Conservation (phyloP, 2,113 vertebrate genomes). For the Heliornis fulica region DNA sequence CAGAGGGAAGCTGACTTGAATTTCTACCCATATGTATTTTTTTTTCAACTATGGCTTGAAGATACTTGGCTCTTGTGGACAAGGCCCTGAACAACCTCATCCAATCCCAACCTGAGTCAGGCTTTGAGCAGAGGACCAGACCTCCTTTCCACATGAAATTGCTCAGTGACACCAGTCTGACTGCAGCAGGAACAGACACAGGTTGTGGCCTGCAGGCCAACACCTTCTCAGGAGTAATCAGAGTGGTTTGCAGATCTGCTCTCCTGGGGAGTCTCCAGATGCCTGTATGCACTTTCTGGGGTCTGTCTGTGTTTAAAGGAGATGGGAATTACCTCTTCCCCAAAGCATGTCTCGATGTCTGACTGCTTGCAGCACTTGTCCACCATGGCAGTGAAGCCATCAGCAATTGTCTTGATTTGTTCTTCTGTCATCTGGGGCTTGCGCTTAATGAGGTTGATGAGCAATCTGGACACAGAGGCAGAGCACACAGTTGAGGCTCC, state of each 20-base stretch:
- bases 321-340: slow-evolving; percentile 45
- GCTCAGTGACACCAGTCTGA: background rate
- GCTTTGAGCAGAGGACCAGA: background rate
- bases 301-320: background rate
- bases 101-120: background rate
- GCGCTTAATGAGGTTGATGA: slow-evolving; percentile 56
- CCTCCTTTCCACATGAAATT: too few species aligned
- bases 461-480: slow-evolving; percentile 50
- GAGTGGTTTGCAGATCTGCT: background rate
- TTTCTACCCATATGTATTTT: background rate
- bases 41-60: background rate
- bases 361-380: slow-evolving; percentile 40
- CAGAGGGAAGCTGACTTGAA: background rate
- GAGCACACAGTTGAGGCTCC: background rate
- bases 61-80: background rate
- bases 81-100: background rate
- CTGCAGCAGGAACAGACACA: background rate
- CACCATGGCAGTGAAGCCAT: background rate
- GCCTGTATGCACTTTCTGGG: background rate
- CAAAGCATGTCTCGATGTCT: background rate
- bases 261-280: background rate
- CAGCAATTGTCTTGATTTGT: background rate
- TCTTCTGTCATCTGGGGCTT: slow-evolving; percentile 25
- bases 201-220: background rate
- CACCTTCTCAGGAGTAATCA: background rate